Base-by-base conservation (phyloP, 2,888 invertebrate species). In the Lumbricus terrestris region DNA sequence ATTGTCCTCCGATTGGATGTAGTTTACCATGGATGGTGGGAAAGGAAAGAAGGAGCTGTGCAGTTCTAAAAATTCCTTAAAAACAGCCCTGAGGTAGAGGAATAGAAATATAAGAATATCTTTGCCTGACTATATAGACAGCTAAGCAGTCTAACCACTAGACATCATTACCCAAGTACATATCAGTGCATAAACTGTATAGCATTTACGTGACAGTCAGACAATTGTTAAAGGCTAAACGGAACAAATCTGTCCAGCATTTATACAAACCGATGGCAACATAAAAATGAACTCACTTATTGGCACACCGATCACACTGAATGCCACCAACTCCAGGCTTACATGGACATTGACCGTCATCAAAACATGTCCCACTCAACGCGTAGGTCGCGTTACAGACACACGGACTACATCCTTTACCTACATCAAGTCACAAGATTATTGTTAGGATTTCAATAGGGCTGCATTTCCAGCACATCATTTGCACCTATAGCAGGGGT, bases 341-440 rank as follows among this genome's bases (percentile, higher is more conserved):
- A 91, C 93, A 93, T 29, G 85, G 90, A 90, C 93, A 93, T 92
- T 92, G 92, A 0, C 93, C 93, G 89, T 34, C 47, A 89, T 93
- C 93, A 29, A 33, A 35, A 90, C 93, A 93, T 15, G 91, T 83
- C 89, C 92, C 92, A 90, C 93, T 93, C 40, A 92, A 38, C 35
- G 93, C 82, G 90, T 93, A 93, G 16, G 90, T 88, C 82, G 90
- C 33, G 88, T 91, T 90, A 90, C 93, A 93, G 18, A 54, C 42
- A 89, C 93, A 93, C 8, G 89, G 90, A 15, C 38, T 38, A 90
- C 93, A 93, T 35, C 93, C 93, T 6, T 40, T 38, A 34, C 93
- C 93, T 93, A 90, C 85, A 85, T n/a, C 69, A 69, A n/a, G 69
- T 11, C 69, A 69, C 69, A 69, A 69, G 69, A 69, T 69, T n/a